Percentiles rank a stretch among this genome's conserved stretches.
phyloP scores from a whole-genome alignment of 2,888 invertebrate species.

The Epinotia ramella region DNA sequence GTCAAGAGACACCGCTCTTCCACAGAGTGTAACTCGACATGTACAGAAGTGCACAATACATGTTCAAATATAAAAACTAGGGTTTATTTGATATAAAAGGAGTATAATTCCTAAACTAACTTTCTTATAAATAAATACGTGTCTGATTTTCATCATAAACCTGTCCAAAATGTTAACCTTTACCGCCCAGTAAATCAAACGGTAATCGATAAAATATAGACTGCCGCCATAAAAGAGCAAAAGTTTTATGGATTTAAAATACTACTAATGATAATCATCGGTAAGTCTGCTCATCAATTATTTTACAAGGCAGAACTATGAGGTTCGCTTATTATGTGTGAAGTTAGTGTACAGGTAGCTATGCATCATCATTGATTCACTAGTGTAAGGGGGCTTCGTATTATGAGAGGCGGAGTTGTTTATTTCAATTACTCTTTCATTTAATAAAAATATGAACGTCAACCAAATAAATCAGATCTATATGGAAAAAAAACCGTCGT shows the following conservation, averaged over 20 bases:
- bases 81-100: no score
- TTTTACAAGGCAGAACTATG: slow-evolving; percentile 19
- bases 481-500: neutral
- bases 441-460: neutral
- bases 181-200: slow-evolving; percentile 40
- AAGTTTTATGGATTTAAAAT: slow-evolving; percentile 42
- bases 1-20: no score
- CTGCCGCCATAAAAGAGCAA: slow-evolving; percentile 36
- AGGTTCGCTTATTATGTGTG: slow-evolving; percentile 30
- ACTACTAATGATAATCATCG: slow-evolving; percentile 41
- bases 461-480: neutral
- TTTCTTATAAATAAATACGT: slow-evolving; percentile 37
- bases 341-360: slow-evolving; percentile 20
- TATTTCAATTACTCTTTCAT: neutral
- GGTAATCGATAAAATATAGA: slow-evolving; percentile 44
- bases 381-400: neutral
- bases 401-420: neutral
- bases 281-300: slow-evolving; percentile 24
- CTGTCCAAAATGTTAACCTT: slow-evolving; percentile 37
- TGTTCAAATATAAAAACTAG: no score
- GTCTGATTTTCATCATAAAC: slow-evolving; percentile 37
- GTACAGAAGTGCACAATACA: no score
- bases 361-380: slow-evolving; percentile 4
- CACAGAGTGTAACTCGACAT: no score
- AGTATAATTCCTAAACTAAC: no score